phyloP scores from a whole-genome alignment of 92 coral and sea anemone genomes.

The Parazoanthus atlanticus region DNA sequence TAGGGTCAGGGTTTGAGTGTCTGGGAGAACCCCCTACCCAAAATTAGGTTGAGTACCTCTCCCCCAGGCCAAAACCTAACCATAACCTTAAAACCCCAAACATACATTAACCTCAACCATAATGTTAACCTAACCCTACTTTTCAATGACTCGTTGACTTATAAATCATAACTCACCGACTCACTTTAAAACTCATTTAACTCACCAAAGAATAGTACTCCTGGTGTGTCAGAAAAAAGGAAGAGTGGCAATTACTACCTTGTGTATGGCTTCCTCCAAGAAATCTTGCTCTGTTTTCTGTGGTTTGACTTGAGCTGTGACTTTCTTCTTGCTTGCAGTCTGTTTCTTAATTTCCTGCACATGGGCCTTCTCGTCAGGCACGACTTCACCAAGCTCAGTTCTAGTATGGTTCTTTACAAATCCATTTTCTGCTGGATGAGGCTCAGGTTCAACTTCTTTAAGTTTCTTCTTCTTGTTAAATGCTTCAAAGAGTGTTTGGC shows the following conservation, averaged over 20 bases:
- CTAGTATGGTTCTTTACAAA: constrained; percentile 58
- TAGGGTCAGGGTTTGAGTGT: too few species aligned
- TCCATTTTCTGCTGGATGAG: constrained; percentile 29
- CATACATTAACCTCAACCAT: too few species aligned
- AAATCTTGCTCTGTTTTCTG: constrained; percentile 74
- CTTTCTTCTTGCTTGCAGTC: constrained; percentile 51
- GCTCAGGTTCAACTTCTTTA: constrained; percentile 32
- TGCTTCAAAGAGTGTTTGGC: constrained; percentile 85
- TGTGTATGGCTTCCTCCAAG: constrained; percentile 68
- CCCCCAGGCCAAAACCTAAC: too few species aligned
- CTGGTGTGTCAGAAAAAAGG: too few species aligned
- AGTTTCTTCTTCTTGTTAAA: constrained; percentile 52
- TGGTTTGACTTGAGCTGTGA: constrained; percentile 55
- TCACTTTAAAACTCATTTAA: too few species aligned
- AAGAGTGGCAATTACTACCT: constrained; percentile 33
- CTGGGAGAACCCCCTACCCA: too few species aligned
- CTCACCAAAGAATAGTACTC: too few species aligned
- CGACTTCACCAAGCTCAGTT: background rate
- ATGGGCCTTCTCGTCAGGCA: constrained; percentile 42
- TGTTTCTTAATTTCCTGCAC: constrained; percentile 35
- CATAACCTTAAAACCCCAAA: too few species aligned
- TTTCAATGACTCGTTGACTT: too few species aligned
- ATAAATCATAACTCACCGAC: too few species aligned
- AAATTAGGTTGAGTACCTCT: too few species aligned
- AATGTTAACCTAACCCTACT: too few species aligned